These are phyloP conservation scores for Acropora yongei DNA, from an alignment of 64 coral and sea anemone genomes.

Conservation along the genomic window DNA sequence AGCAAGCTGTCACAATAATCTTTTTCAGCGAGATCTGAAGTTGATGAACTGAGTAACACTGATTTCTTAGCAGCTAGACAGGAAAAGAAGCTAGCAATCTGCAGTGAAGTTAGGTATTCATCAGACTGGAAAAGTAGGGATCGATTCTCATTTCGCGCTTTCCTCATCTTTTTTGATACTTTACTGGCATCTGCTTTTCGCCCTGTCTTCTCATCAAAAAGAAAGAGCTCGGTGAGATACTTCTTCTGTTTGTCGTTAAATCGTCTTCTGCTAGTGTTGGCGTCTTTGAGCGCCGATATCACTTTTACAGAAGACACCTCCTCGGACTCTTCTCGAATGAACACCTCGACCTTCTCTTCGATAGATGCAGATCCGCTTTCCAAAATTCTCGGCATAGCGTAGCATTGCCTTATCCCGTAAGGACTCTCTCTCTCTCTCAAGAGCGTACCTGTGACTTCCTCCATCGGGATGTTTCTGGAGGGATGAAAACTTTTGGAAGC, in stretches of 20 bases:
- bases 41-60: neutral
- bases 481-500: no score
- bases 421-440: no score
- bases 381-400: constrained; percentile 30
- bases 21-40: neutral
- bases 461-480: neutral
- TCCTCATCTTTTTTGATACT: constrained; percentile 10
- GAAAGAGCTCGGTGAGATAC: constrained; percentile 11
- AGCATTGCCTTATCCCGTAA: neutral
- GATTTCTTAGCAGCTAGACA: constrained; percentile 30
- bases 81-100: constrained; percentile 35
- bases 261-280: neutral
- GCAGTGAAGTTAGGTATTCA: constrained; percentile 18
- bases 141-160: constrained; percentile 18
- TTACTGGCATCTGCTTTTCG: constrained; percentile 12
- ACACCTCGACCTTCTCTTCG: neutral
- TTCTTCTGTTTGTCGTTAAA: constrained; percentile 29
- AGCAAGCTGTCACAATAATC: no score
- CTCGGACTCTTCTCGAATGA: neutral
- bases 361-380: constrained; percentile 16
- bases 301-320: no score
- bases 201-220: constrained; percentile 16
- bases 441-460: no score
- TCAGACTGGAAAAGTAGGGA: constrained; percentile 55
- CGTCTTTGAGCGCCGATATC: neutral